Conservation (phyloP, 2,888 invertebrate species). For the Melolontha melolontha region DNA sequence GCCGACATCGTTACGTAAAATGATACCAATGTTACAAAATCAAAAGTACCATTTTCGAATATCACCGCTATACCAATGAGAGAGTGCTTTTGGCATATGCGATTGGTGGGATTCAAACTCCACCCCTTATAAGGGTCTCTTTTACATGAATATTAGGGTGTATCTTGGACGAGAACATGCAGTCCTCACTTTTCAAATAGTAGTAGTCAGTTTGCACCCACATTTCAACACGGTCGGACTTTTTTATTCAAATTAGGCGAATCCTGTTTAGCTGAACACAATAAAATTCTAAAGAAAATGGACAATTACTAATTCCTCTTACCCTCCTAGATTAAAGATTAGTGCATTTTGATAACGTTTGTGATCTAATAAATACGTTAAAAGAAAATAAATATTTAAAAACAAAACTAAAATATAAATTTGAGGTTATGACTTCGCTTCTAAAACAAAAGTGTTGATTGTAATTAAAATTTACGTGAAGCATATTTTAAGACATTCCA, state of each 20-base stretch:
- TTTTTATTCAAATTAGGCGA: constrained; percentile 43
- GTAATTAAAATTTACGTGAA: too few species aligned
- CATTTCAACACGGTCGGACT: constrained; percentile 59
- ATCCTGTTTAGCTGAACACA: neutral
- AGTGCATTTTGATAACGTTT: too few species aligned
- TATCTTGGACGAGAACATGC: constrained; percentile 61
- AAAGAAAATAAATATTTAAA: too few species aligned
- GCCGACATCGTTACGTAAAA: constrained; percentile 27
- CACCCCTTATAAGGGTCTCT: constrained; percentile 62
- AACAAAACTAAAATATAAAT: too few species aligned
- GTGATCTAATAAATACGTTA: too few species aligned
- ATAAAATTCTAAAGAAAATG: neutral
- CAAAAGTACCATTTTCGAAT: constrained; percentile 42
- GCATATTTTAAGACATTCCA: too few species aligned
- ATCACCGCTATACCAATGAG: constrained; percentile 66
- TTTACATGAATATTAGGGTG: constrained; percentile 65
- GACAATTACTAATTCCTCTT: neutral
- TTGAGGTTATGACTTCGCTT: too few species aligned
- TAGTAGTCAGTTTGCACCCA: constrained; percentile 64
- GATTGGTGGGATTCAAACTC: constrained; percentile 73
- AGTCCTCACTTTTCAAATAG: constrained; percentile 63
- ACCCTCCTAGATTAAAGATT: neutral
- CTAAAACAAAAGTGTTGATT: too few species aligned
- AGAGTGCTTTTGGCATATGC: constrained; percentile 71
- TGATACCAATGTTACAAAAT: constrained; percentile 33